Evolutionary conservation across 2,888 invertebrate genomes (phyloP).

Genomic region (Eutolmus rufibarbis): DNA sequence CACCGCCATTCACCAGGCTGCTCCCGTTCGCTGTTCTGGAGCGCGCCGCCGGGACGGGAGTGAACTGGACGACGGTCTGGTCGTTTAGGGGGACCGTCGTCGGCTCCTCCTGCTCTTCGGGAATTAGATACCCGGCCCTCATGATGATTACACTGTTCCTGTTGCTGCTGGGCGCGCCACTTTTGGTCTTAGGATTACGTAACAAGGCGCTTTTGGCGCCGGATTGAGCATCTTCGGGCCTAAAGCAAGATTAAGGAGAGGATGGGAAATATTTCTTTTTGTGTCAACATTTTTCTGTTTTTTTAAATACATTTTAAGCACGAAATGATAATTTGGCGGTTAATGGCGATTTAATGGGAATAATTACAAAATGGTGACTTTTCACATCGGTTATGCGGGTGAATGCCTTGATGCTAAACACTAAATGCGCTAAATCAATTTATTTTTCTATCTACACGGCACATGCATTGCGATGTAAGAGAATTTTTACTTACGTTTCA

Average conservation of each 20-base stretch:
- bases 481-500: constrained; percentile 60
- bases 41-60: constrained; percentile 16
- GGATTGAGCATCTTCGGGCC: constrained; percentile 13
- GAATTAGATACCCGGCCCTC: background rate
- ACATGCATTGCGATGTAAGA: background rate
- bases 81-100: constrained; percentile 57
- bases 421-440: background rate
- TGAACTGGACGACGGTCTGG: constrained; percentile 19
- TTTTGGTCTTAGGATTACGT: constrained; percentile 8
- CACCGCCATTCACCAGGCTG: constrained; percentile 45
- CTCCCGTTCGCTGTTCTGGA: constrained; percentile 27
- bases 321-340: background rate
- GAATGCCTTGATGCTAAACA: background rate
- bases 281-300: background rate
- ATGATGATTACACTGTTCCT: constrained; percentile 48
- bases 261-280: constrained; percentile 1
- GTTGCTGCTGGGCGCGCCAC: background rate
- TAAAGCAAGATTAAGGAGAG: constrained; percentile 34
- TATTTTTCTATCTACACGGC: background rate
- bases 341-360: constrained; percentile 15
- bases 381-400: constrained; percentile 2
- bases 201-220: constrained; percentile 34
- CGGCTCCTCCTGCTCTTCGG: constrained; percentile 51
- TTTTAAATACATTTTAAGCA: constrained; percentile 20
- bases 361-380: background rate